These are phyloP conservation scores for Spondyliosoma cantharus DNA, from an alignment of 2,797 vertebrate genomes.

Conservation along the genomic window DNA sequence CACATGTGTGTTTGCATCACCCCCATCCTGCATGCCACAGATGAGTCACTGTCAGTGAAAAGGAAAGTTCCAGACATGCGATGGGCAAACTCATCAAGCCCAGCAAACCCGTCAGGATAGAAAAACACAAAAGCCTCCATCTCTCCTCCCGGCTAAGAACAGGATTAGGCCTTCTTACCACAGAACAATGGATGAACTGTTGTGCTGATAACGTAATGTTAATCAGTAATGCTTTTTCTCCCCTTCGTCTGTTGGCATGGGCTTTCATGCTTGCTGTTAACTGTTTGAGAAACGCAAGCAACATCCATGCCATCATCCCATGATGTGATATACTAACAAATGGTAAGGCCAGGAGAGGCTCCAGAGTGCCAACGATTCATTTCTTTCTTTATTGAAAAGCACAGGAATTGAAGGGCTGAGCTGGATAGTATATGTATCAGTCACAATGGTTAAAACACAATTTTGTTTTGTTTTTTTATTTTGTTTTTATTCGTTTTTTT, in stretches of 20 bases:
- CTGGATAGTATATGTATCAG: not conserved
- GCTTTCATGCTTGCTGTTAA: constrained; percentile 33
- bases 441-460: too few species aligned
- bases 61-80: constrained; percentile 54
- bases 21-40: constrained; percentile 26
- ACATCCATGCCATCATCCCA: constrained; percentile 8
- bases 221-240: constrained; percentile 59
- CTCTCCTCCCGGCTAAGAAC: constrained; percentile 62
- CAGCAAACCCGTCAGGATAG: constrained; percentile 54
- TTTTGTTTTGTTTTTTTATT: not conserved
- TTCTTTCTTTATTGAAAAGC: constrained; percentile 9
- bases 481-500: not conserved
- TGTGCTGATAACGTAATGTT: constrained; percentile 66
- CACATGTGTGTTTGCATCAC: constrained; percentile 21
- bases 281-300: constrained; percentile 28
- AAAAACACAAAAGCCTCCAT: constrained; percentile 55
- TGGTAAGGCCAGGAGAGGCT: constrained; percentile 17
- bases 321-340: constrained; percentile 21
- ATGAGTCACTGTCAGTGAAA: constrained; percentile 45
- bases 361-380: not conserved
- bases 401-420: not conserved
- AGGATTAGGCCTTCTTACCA: constrained; percentile 69
- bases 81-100: constrained; percentile 71
- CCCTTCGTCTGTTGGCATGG: constrained; percentile 29
- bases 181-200: constrained; percentile 61